Evolutionary conservation across 2,888 invertebrate species (phyloP), one percentile per base, ranked within the genome.

Genomic region (Serrognathus titanus): DNA sequence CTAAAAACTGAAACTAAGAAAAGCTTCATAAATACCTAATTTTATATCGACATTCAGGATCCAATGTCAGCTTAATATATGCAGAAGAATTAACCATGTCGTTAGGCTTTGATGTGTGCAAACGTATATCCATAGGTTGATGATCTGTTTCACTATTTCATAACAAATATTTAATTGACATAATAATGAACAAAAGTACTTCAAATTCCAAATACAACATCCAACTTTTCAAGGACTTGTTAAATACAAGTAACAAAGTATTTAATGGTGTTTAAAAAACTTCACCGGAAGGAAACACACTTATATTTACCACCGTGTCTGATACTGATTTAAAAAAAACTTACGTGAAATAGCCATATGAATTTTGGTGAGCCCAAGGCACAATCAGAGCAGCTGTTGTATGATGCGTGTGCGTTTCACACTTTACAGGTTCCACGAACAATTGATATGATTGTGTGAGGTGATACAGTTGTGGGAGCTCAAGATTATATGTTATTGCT

Each of bases 1-100:
- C 1, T 9, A 39, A 3, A 50, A 39, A 24, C n/a, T 50, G 10
- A 9, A 50, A 16, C 11, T 8, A 9, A 10, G 13, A 45, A 7
- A n/a, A 37, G 12, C 2, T 24, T 67, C 66, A 72, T 7, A 31
- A 7, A 6, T 77, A 87, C 86, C 84, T 85, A 40, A 89, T 79
- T 51, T 78, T 80, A 69, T 86, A 91, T n/a, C 82, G 82, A 70
- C 91, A 92, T 40, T 81, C 78, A 4, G 90, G 87, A 71, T 90
- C 89, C 63, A 90, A 76, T 50, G 84, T 80, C 12, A 92, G 67
- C 49, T 82, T 82, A 3, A 91, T 72, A 64, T 77, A 78, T 0
- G 84, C 82, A 0, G 79, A 75, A 58, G 78, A 67, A 7, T 78
- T 73, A 0, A 75, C 72, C 31, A 79, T 78, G 20, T 68, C 65